Base-by-base conservation (phyloP, 2,888 invertebrate species). In the Esperia sulphurella region DNA sequence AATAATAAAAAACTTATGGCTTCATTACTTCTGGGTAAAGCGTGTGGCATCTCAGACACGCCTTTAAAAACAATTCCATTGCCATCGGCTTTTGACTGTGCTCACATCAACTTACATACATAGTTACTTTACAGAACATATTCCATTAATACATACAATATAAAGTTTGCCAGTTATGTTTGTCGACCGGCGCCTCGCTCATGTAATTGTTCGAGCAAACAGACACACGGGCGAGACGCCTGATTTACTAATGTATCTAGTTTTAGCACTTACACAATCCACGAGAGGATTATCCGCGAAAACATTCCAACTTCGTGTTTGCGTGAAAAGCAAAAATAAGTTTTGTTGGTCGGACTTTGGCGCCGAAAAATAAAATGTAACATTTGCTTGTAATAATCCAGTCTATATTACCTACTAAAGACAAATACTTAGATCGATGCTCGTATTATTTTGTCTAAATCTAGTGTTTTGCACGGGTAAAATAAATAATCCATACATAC, bases 241-340 rank as follows among this genome's bases (percentile, higher is more conserved):
- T 75, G 84, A 83, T 86, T 79, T 78, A 80, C 80, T 83, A 79
- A 86, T 82, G 81, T 87, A 81, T 79, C 79, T 75, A 79, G 83
- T 81, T 85, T 85, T 84, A 84, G 78, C 77, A 78, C 76, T 78
- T 79, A 73, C 66, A 69, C 67, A 71, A 71, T 58, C 52, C 52
- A 41, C 49, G 52, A 8, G 31, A 44, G 57, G 65, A 63, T 70
- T 58, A 68, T 61, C 55, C 55, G 53, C 47, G 51, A 63, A 61
- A 51, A 51, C 47, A 48, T 45, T 39, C 13, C 35, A 37, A 14
- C n/a, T 14, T 13, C 6, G 42, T 37, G 13, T 31, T 13, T 39
- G 38, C 39, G 14, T 13, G 12, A 12, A 39, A 21, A 37, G 37
- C 31, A 31, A 31, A 8, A 10, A 31, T 31, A 7, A 10, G 5